These are phyloP conservation scores for Enteromius viviparus DNA, from an alignment of 2,797 vertebrate species.

Conservation along the genomic window DNA sequence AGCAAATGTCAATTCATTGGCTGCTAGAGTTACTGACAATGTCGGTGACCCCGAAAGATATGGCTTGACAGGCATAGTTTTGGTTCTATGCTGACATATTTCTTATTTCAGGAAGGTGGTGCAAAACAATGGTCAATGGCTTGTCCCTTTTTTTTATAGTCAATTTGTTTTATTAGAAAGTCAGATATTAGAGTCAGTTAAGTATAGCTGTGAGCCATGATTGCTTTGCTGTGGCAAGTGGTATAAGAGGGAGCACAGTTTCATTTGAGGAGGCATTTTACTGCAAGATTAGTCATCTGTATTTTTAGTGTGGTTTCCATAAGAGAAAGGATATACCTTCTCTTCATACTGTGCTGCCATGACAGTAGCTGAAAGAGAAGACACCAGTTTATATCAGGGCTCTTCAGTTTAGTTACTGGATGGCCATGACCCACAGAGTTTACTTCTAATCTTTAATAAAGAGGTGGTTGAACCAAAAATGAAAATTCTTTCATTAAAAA, in stretches of 20 bases:
- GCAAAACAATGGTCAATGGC: neutral
- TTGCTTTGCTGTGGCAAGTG: neutral
- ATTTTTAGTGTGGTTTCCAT: neutral
- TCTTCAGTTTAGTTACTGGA: neutral
- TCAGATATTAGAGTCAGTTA: neutral
- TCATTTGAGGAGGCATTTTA: neutral
- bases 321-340: neutral
- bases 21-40: neutral
- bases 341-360: neutral
- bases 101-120: neutral
- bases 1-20: neutral
- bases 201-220: neutral
- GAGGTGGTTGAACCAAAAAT: too few relatives aligned
- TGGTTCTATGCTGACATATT: neutral
- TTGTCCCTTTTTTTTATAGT: neutral
- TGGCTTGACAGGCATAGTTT: neutral
- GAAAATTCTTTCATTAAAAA: too few relatives aligned
- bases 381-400: neutral
- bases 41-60: neutral
- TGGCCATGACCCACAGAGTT: neutral
- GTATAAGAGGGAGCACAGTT: neutral
- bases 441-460: neutral
- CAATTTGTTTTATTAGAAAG: neutral
- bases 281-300: neutral
- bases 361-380: neutral